Evolutionary conservation across 2,113 vertebrate species (phyloP), one percentile per base, ranked within the genome.

Genomic region (Hemicordylus capensis): DNA sequence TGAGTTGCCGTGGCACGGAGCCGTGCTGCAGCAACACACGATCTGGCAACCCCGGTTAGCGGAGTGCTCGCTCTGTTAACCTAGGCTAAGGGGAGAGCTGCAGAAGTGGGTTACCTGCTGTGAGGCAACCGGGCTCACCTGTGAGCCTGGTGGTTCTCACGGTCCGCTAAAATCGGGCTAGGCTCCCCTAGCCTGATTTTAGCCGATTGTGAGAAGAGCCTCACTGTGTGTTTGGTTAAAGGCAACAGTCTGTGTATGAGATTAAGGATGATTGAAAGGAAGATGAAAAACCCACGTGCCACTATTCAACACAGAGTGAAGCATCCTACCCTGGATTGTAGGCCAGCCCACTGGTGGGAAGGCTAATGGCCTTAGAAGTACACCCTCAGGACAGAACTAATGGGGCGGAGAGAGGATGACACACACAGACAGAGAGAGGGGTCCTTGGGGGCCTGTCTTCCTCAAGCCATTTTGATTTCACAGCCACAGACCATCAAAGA

Each of bases 341-440:
- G 34, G 17, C 51, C 77, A 59, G 86, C 64, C 0, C 4, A 15
- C 80, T 54, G 11, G 2, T 46, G 67, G 39, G 48, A 59, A 0
- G 4, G 3, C 81, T 91, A 93, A 94, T 90, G 89, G 92, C 89
- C 78, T 1, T 0, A 66, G 7, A 0, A 1, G 69, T 80, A 85
- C 82, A 76, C 92, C 91, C 90, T 6, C 64, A 90, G 90, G 94
- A 93, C 4, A 0, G 0, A 0, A 85, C 84, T 91, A 90, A 94
- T 85, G 77, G 89, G 80, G 46, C n/a, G 8, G 1, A 2, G 19
- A 6, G 9, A 74, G 19, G 11, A 31, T 6, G n/a, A 34, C 26
- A 3, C 1, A 28, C 6, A 31, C 26, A 48, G 2, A 44, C 37
- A 39, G 6, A 26, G 54, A n/a, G 14, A 24, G 75, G 20, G 39